Evolutionary conservation across 1,140 invertebrate species (phyloP).

Genomic region (Camponotus vicinus): DNA sequence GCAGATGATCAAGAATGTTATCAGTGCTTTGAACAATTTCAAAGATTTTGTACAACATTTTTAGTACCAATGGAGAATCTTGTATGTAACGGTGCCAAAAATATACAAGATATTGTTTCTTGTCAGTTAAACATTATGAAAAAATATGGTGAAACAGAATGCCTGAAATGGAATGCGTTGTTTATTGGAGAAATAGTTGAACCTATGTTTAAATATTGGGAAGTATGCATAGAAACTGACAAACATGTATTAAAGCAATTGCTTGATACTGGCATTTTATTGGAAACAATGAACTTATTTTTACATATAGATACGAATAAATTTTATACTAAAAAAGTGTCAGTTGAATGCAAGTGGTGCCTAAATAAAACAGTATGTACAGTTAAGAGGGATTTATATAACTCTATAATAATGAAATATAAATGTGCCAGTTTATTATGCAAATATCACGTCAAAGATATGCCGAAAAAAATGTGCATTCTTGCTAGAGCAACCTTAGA

Average conservation of each 20-base stretch:
- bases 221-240: slow-evolving; percentile 45
- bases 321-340: slow-evolving; percentile 55
- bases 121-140: slow-evolving; percentile 48
- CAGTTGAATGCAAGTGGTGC: slow-evolving; percentile 64
- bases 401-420: slow-evolving; percentile 49
- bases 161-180: slow-evolving; percentile 50
- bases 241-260: slow-evolving; percentile 21
- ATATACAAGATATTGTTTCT: slow-evolving; percentile 37
- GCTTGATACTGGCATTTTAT: slow-evolving; percentile 49
- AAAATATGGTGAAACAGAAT: slow-evolving; percentile 53
- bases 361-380: slow-evolving; percentile 51
- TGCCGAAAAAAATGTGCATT: slow-evolving; percentile 54
- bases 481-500: slow-evolving; percentile 58
- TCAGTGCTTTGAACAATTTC: slow-evolving; percentile 69
- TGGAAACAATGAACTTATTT: slow-evolving; percentile 59
- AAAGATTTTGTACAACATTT: slow-evolving; percentile 59
- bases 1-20: slow-evolving; percentile 64
- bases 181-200: slow-evolving; percentile 60
- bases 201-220: slow-evolving; percentile 72
- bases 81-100: neutral
- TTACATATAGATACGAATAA: neutral
- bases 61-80: slow-evolving; percentile 63
- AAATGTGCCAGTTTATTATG: slow-evolving; percentile 62
- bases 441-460: slow-evolving; percentile 51
- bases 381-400: slow-evolving; percentile 69